A percentile compares a stretch with the other conserved stretches of the same genome.
These are phyloP conservation scores for Neoniphon sammara DNA, from an alignment of 2,797 vertebrate genomes.

Conservation along the genomic window DNA sequence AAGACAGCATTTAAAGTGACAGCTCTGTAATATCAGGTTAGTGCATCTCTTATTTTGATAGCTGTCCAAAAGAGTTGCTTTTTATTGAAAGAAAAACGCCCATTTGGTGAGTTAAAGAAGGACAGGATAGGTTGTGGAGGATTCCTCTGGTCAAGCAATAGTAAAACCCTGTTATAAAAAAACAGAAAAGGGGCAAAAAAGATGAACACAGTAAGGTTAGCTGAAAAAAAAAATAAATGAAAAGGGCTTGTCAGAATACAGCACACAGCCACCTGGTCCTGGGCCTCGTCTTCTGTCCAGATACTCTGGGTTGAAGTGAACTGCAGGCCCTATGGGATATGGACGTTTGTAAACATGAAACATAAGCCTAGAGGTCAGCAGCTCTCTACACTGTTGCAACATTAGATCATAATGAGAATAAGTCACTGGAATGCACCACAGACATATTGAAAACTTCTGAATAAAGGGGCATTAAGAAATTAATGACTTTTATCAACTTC, in stretches of 20 bases:
- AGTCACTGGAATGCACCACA: neutral
- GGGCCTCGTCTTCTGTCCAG: conserved; percentile 81
- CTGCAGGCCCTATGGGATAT: conserved; percentile 82
- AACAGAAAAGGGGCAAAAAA: conserved; percentile 37
- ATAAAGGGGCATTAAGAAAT: conserved; percentile 26
- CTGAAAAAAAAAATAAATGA: conserved; percentile 36
- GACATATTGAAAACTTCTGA: conserved; percentile 6
- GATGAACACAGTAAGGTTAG: conserved; percentile 47
- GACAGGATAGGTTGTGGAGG: conserved; percentile 61
- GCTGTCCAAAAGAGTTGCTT: conserved; percentile 50
- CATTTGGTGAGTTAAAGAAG: conserved; percentile 45
- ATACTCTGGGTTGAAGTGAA: conserved; percentile 84
- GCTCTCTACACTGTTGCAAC: conserved; percentile 33
- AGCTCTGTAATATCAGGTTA: conserved; percentile 57
- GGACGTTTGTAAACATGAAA: conserved; percentile 68
- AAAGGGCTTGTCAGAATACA: conserved; percentile 47
- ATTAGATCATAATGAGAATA: conserved; percentile 34
- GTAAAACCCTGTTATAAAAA: conserved; percentile 34
- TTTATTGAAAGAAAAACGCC: conserved; percentile 29
- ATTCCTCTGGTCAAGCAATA: conserved; percentile 52
- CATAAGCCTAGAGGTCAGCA: conserved; percentile 46
- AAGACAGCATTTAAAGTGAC: conserved; percentile 47
- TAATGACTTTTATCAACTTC: conserved; percentile 3
- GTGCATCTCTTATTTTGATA: conserved; percentile 51
- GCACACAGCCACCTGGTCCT: conserved; percentile 83